Conservation (phyloP, 2,113 vertebrate species). For the Myodes glareolus region DNA sequence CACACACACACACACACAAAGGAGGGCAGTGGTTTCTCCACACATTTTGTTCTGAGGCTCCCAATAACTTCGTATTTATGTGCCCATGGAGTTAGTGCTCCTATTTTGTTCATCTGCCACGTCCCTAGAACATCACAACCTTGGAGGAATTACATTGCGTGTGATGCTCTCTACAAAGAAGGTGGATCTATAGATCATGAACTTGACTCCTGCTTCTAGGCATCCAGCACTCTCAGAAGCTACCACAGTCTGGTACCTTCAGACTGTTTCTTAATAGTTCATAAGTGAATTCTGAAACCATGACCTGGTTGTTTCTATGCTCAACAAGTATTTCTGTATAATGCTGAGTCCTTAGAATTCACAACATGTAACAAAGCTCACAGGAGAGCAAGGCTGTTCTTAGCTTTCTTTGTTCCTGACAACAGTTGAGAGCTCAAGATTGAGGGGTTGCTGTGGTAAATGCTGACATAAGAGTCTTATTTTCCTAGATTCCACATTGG, state of each 20-base stretch:
- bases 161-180: background rate
- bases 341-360: background rate
- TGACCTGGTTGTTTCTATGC: background rate
- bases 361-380: background rate
- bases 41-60: background rate
- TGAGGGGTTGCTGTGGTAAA: background rate
- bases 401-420: background rate
- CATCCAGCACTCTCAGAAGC: background rate
- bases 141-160: background rate
- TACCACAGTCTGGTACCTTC: background rate
- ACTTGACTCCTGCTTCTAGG: background rate
- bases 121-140: no score
- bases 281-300: background rate
- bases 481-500: background rate
- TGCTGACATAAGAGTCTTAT: background rate
- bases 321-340: background rate
- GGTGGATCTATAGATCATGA: background rate
- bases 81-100: background rate
- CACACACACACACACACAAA: background rate
- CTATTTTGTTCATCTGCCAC: background rate
- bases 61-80: background rate
- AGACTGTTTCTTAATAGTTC: background rate
- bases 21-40: background rate
- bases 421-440: background rate
- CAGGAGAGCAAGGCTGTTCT: background rate